Evolutionary conservation across 2,888 invertebrate species (phyloP), one percentile per base, ranked within the genome.

Genomic region (Idaea aversata): DNA sequence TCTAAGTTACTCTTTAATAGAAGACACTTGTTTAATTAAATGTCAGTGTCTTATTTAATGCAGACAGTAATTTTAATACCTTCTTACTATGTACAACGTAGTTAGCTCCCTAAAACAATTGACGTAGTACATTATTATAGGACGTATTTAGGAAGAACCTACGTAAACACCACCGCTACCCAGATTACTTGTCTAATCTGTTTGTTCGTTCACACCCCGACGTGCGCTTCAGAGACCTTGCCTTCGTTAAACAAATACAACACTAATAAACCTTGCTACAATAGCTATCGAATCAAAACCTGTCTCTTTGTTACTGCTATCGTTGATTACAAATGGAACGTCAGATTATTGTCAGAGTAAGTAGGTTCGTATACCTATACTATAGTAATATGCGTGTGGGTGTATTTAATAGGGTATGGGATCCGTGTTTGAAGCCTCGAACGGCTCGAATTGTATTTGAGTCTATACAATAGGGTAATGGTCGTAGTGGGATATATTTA

Each of bases 111-210:
- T 13, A 47, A 47, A 47, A 47, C 47, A 47, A 47, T 47, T 47
- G 13, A 47, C 47, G 7, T 47, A 47, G 47, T 1, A 47, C 47
- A 47, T 47, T 47, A 47, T 47, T 47, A 47, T 47, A 47, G 47
- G 47, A 47, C 13, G 47, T 47, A 47, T 47, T 13, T 47, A 13
- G 4, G 47, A 47, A 47, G 47, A 47, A 47, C 47, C 47, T 47
- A 47, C 13, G 47, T 47, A 47, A 47, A 47, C 25, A 25, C 47
- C 47, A 47, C 7, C 84, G 82, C 13, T 66, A 67, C 70, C 72
- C 75, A 80, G 80, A 84, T 85, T 80, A 82, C 80, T 82, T 81
- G 76, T 77, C 71, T 76, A 83, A 82, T 81, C 80, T 80, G 81
- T 82, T 82, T 84, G 81, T 72, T 77, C 72, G 80, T 76, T 73